Evolutionary conservation across 2,797 vertebrate genomes (phyloP).

Genomic region (Hapalemur alaotrensis): DNA sequence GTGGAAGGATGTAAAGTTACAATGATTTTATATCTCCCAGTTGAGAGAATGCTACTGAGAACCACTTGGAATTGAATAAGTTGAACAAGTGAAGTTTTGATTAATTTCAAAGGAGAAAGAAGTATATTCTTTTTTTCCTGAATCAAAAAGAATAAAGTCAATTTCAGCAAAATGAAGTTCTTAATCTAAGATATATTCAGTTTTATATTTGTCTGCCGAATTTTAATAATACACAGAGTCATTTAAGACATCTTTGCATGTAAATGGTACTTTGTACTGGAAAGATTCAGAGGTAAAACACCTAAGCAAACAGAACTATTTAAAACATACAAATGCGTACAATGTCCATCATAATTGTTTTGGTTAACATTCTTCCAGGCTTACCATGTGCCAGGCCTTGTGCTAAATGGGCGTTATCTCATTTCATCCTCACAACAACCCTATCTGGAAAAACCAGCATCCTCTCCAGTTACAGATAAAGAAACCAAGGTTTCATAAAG

Average conservation of each 20-base stretch:
- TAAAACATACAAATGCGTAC: neutral
- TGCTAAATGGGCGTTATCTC: neutral
- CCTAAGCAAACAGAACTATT: neutral
- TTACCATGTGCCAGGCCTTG: neutral
- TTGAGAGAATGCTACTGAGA: slow-evolving; percentile 46
- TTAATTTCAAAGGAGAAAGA: slow-evolving; percentile 21
- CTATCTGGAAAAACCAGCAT: neutral
- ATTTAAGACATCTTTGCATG: neutral
- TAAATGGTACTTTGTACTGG: neutral
- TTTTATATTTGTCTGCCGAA: neutral
- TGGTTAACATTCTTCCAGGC: neutral
- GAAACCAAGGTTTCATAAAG: neutral
- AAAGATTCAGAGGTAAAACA: neutral
- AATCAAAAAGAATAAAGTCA: slow-evolving; percentile 29
- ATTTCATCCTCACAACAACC: neutral
- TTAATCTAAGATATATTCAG: neutral
- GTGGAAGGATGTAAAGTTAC: neutral
- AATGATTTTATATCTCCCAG: slow-evolving; percentile 24
- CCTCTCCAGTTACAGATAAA: neutral
- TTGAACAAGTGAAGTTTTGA: neutral
- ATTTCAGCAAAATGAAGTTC: slow-evolving; percentile 2
- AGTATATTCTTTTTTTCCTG: neutral
- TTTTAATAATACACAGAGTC: neutral
- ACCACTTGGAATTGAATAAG: neutral
- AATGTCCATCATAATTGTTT: neutral